phyloP scores from a whole-genome alignment of 2,888 invertebrate genomes.

The Tridacna gigas region DNA sequence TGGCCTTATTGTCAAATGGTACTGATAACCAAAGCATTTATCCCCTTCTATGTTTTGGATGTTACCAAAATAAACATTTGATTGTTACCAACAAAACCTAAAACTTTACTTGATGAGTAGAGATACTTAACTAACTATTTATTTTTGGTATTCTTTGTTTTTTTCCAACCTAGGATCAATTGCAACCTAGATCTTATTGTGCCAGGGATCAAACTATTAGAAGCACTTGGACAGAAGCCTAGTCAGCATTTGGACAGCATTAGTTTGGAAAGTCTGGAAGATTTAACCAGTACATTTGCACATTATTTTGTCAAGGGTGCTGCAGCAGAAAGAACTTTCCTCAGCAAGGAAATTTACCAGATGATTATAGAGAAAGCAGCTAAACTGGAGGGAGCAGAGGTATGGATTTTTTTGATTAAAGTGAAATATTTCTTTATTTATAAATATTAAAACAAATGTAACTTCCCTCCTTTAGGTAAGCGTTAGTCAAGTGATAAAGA shows the following conservation, averaged over 20 bases:
- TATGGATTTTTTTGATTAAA: slow-evolving; percentile 37
- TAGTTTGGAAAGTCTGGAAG: slow-evolving; percentile 69
- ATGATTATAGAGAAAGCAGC: slow-evolving; percentile 72
- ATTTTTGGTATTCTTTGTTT: too few species aligned
- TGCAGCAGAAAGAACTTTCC: slow-evolving; percentile 84
- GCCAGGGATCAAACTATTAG: slow-evolving; percentile 83
- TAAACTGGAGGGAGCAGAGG: slow-evolving; percentile 66
- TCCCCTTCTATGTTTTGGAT: too few species aligned
- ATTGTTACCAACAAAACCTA: too few species aligned
- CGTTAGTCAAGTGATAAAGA: too few species aligned
- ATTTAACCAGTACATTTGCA: slow-evolving; percentile 85
- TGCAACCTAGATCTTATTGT: slow-evolving; percentile 85
- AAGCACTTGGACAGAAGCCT: slow-evolving; percentile 80
- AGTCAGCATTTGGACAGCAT: slow-evolving; percentile 54
- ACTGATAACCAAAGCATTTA: too few species aligned
- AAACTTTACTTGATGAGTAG: too few species aligned
- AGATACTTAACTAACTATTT: too few species aligned
- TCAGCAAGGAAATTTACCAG: slow-evolving; percentile 67
- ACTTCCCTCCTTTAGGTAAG: too few species aligned
- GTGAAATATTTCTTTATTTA: too few species aligned
- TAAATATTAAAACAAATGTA: too few species aligned
- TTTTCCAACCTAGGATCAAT: slow-evolving; percentile 79
- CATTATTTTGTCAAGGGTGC: slow-evolving; percentile 85
- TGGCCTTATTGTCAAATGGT: too few species aligned
- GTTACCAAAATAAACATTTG: too few species aligned